Evolutionary conservation across 2,113 vertebrate genomes (phyloP).

Genomic region (Prochilodus magdalenae): DNA sequence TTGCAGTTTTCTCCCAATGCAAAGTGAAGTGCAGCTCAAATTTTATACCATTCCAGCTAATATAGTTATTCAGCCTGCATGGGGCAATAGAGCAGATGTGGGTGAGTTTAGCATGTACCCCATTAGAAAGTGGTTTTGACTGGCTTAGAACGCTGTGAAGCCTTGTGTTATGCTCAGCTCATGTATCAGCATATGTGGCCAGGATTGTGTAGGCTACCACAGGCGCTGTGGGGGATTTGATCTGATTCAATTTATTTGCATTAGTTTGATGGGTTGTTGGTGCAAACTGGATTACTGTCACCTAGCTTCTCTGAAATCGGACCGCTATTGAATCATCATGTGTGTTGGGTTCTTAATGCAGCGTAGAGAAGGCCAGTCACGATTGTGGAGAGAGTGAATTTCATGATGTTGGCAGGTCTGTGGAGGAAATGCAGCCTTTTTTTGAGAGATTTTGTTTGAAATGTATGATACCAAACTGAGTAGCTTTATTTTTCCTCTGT

Average conservation of each 20-base stretch:
- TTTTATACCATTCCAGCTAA: no score
- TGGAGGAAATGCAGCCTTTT: background rate
- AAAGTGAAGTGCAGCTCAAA: no score
- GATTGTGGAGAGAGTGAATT: background rate
- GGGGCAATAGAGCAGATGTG: no score
- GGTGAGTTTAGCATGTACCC: no score
- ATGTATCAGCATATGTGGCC: background rate
- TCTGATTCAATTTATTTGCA: constrained; percentile 44
- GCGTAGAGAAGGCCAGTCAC: constrained; percentile 8
- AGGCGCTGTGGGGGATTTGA: background rate
- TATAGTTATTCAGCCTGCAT: no score
- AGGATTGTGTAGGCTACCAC: background rate
- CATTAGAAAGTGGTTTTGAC: no score
- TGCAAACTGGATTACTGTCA: constrained; percentile 37
- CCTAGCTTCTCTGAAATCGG: constrained; percentile 26
- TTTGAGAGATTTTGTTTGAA: constrained; percentile 21
- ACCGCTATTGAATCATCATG: constrained; percentile 31
- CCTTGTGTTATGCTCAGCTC: background rate
- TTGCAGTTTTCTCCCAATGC: no score
- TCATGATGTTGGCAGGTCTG: background rate
- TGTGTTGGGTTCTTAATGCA: constrained; percentile 15
- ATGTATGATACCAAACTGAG: constrained; percentile 22
- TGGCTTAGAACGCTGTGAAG: no score
- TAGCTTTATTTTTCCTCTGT: constrained; percentile 5
- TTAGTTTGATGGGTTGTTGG: constrained; percentile 40